A percentile compares a stretch with the other conserved stretches of the same genome.
Conservation (phyloP, 2,797 vertebrate genomes). For the Characodon lateralis region DNA sequence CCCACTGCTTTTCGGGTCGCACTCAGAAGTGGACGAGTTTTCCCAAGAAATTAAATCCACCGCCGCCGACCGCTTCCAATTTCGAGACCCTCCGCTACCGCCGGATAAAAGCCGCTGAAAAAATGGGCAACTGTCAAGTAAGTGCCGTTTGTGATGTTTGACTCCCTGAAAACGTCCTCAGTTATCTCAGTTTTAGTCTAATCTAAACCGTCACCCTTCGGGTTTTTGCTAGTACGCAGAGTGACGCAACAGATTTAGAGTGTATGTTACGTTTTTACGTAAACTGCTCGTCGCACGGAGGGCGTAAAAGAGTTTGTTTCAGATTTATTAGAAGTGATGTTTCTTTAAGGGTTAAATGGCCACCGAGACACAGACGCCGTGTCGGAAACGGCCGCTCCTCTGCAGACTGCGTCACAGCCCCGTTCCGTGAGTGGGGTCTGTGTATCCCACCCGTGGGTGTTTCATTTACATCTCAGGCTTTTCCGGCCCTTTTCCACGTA, state of each 20-base stretch:
- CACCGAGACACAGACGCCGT: not conserved
- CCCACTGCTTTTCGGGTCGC: constrained; percentile 19
- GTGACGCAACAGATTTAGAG: not conserved
- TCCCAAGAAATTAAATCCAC: not conserved
- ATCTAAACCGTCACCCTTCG: not conserved
- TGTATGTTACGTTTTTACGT: not conserved
- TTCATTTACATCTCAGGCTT: too few relatives aligned
- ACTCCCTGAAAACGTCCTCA: not conserved
- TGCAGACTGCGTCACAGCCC: constrained; percentile 64
- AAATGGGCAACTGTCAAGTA: constrained; percentile 83
- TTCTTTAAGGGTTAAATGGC: constrained; percentile 26
- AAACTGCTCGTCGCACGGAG: not conserved
- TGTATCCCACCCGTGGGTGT: not conserved
- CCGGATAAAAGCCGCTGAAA: constrained; percentile 9
- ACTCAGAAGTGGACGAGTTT: constrained; percentile 3
- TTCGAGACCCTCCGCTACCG: not conserved
- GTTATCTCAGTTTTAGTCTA: not conserved
- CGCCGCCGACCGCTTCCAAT: not conserved
- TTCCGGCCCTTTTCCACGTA: not conserved
- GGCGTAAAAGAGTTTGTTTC: accelerated
- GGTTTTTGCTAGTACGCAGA: not conserved
- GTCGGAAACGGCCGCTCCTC: constrained; percentile 60
- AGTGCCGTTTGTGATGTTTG: constrained; percentile 18
- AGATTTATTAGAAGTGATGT: not conserved
- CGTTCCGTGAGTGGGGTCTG: constrained; percentile 56